Evolutionary conservation across 2,797 vertebrate species (phyloP), one percentile per base, ranked within the genome.

Genomic region (Melanotaenia parkinsoni): DNA sequence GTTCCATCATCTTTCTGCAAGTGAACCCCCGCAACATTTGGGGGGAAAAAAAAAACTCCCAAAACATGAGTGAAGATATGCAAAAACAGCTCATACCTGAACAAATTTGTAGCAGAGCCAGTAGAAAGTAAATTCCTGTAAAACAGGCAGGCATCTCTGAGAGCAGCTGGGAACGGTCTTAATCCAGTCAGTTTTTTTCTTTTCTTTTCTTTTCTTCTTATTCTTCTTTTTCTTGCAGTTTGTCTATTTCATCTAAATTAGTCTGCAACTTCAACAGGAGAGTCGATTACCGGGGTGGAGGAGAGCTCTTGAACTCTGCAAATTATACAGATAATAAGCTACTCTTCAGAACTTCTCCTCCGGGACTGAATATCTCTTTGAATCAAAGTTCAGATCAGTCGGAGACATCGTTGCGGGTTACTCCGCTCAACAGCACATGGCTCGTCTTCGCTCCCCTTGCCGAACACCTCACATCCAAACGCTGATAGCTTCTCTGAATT

Each of bases 61-160:
- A 33, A 13, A 66, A 45, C 6, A 68, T 1, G 14, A 56, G 8
- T 33, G 11, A 45, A 59, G 3, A 0, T 51, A 22, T 1, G 8
- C 10, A 58, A 67, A 10, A 10, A 76, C 3, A 37, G 51, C 9
- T 71, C 82, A 71, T 94, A 95, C 94, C 94, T 94, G 94, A 86
- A 83, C 83, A 93, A 79, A 91, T 78, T 35, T 90, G 89, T 28
- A 94, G 84, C 80, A 90, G 81, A 78, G 89, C 89, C 85, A 93
- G 81, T 38, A 94, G 80, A 72, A 84, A 78, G 79, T 86, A 91
- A 89, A 92, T 84, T 54, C 92, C 90, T 68, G 79, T 81, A 71
- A 74, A 77, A 79, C 80, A 66, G 72, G 83, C 82, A 90, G 90
- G 79, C 94, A 94, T 94, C 89, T 91, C 92, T 84, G 86, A 67